Evolutionary conservation across 1,140 invertebrate genomes (phyloP).

Genomic region (Protaetia brevitarsis): DNA sequence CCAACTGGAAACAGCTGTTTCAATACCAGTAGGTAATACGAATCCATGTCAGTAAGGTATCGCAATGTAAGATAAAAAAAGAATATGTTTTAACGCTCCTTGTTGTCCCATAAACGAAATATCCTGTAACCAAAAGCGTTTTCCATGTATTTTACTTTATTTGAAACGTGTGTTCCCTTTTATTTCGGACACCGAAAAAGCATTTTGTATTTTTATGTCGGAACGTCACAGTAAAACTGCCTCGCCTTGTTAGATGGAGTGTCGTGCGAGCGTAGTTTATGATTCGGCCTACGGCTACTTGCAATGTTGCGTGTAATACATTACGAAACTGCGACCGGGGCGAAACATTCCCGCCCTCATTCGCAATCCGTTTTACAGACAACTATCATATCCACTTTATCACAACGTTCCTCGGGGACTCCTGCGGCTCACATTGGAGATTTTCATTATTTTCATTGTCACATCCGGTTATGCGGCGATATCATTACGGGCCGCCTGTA

Average conservation of each 20-base stretch:
- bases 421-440: slow-evolving; percentile 10
- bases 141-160: no score
- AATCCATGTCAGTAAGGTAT: no score
- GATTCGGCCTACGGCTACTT: slow-evolving; percentile 19
- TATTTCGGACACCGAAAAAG: slow-evolving; percentile 7
- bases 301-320: slow-evolving; percentile 20
- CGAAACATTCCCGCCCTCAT: background rate
- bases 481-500: background rate
- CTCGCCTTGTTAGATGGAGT: slow-evolving; percentile 17
- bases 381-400: slow-evolving; percentile 24
- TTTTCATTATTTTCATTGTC: slow-evolving; percentile 26
- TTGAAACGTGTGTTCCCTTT: background rate
- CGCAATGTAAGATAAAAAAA: no score
- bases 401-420: slow-evolving; percentile 12
- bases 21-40: no score
- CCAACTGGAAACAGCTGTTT: no score
- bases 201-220: slow-evolving; percentile 3
- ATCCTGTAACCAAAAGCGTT: no score
- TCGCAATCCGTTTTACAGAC: slow-evolving; percentile 21
- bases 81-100: no score
- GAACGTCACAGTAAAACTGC: background rate
- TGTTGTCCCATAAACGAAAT: no score
- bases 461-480: slow-evolving; percentile 16
- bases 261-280: slow-evolving; percentile 19
- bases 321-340: background rate